Evolutionary conservation across 2,888 invertebrate species (phyloP), one percentile per base, ranked within the genome.

Genomic region (Melieria omissa): DNA sequence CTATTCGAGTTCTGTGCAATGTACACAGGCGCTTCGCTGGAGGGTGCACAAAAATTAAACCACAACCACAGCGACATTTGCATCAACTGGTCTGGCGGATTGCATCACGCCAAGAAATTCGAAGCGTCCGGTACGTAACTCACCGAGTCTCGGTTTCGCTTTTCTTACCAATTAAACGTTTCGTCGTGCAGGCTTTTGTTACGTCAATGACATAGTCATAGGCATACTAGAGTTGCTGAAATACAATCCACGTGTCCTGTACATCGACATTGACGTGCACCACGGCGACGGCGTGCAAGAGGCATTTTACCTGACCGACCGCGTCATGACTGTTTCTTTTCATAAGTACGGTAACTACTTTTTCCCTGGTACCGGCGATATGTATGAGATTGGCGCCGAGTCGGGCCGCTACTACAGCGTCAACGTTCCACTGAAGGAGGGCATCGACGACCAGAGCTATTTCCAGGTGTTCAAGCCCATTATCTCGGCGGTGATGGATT

Each of bases 241-340:
- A 83, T 95, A 96, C 84, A 95, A 99, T 84, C 94, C 96, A 0
- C 89, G 99, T 72, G 99, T 99, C 0, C 88, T 99, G 4, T 99
- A 99, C 84, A 97, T 99, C 75, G 99, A 99, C 84, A 99, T 99
- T 73, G 99, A 99, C 82, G 99, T 99, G 0, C 99, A 99, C 86
- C 99, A 99, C 79, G 87, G 87, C 0, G 97, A 97, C 82, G 97
- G 97, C 0, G 98, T 99, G 0, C 98, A 99, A 86, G 99, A 98
- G 88, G 98, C 98, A 0, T 99, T 99, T 88, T 99, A 98, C 85
- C 88, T 98, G 5, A 98, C 98, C 0, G 98, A 99, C 85, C 88
- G 99, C 74, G 99, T 99, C 0, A 99, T 99, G 99, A 99, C 99
- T 0, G 98, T 99, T 1, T 98, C 98, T 61, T 99, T 99, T 86